phyloP scores from a whole-genome alignment of 2,113 vertebrate genomes.

The Takifugu bimaculatus region DNA sequence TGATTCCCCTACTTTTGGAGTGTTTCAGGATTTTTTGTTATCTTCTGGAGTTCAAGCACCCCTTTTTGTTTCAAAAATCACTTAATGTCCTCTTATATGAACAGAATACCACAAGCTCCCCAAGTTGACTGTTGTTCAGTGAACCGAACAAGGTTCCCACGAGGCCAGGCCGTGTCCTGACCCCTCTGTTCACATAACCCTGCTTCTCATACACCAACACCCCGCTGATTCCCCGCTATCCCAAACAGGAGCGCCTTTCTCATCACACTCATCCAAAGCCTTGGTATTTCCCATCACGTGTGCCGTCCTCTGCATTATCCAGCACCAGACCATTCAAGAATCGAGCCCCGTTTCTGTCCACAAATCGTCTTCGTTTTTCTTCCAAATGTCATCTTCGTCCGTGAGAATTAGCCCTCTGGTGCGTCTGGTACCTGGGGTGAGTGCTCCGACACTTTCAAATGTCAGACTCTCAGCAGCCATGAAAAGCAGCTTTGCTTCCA shows the following conservation, averaged over 20 bases:
- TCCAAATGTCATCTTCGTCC: slow-evolving; percentile 15
- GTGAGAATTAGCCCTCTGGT: slow-evolving; percentile 14
- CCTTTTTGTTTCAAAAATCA: slow-evolving; percentile 8
- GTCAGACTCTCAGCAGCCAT: slow-evolving; percentile 31
- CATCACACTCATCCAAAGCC: slow-evolving; percentile 17
- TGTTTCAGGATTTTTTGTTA: slow-evolving; percentile 36
- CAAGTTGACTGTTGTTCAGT: slow-evolving; percentile 29
- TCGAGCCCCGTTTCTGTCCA: neutral
- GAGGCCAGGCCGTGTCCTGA: slow-evolving; percentile 34
- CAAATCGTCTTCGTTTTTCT: slow-evolving; percentile 9
- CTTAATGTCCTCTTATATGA: slow-evolving; percentile 13
- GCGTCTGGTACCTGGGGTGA: slow-evolving; percentile 8
- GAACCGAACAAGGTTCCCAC: slow-evolving; percentile 48
- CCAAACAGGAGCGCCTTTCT: slow-evolving; percentile 38
- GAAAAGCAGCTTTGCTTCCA: slow-evolving; percentile 20
- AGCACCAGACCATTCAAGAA: slow-evolving; percentile 6
- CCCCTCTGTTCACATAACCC: slow-evolving; percentile 51
- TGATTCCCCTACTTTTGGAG: slow-evolving; percentile 50
- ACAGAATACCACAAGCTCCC: slow-evolving; percentile 37
- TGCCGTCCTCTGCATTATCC: slow-evolving; percentile 11
- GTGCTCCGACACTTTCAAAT: slow-evolving; percentile 30
- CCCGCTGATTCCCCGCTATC: slow-evolving; percentile 5
- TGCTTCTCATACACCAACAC: slow-evolving; percentile 27
- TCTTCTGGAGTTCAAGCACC: slow-evolving; percentile 30
- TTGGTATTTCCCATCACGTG: slow-evolving; percentile 44